A percentile compares a stretch with the other conserved stretches of the same genome.
Conservation (phyloP, 2,113 vertebrate genomes). For the Hystrix brachyura region DNA sequence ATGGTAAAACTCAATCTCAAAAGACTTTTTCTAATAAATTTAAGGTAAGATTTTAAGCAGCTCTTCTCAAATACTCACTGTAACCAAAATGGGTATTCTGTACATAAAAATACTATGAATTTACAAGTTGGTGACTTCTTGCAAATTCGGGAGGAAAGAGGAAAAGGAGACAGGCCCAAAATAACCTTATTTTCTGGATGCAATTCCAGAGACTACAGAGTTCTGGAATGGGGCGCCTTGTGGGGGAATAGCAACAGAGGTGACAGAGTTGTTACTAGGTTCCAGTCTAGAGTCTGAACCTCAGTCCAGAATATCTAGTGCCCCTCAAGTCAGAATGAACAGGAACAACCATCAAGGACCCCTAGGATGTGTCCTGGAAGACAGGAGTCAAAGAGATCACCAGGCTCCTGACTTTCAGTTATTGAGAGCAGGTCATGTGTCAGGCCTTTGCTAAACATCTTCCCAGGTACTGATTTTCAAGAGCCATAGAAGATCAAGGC, state of each 20-base stretch:
- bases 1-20: constrained; percentile 71
- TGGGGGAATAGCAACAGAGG: background rate
- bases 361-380: no score
- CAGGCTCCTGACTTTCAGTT: fast-evolving
- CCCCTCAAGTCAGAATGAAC: background rate
- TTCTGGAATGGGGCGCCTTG: background rate
- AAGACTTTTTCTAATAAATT: constrained; percentile 55
- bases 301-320: no score
- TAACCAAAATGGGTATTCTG: constrained; percentile 59
- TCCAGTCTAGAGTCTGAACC: background rate
- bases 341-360: no score
- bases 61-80: constrained; percentile 63
- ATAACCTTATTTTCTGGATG: background rate
- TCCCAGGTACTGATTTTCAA: background rate
- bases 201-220: background rate
- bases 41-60: constrained; percentile 48
- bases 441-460: background rate
- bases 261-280: background rate
- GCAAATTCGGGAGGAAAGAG: background rate
- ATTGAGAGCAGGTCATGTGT: background rate
- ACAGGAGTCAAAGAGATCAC: background rate
- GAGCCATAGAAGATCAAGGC: background rate
- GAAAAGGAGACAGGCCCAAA: background rate
- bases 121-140: background rate
- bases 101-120: background rate